These are phyloP conservation scores for Drosophila ironensis DNA, from an alignment of 1,140 invertebrate genomes.

Conservation along the genomic window DNA sequence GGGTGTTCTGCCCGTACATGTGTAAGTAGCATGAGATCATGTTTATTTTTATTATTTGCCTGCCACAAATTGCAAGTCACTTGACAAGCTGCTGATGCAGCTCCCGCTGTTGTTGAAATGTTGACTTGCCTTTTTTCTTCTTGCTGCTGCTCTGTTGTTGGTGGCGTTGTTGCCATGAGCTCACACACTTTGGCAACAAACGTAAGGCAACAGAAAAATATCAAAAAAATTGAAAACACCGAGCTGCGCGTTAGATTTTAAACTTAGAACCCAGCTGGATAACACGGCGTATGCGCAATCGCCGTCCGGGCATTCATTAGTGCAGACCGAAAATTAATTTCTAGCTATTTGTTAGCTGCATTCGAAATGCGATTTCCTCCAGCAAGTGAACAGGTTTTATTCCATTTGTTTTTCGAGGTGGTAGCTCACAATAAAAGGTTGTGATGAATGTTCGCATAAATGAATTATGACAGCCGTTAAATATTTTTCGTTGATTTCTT, in stretches of 20 bases:
- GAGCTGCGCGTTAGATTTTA: constrained; percentile 25
- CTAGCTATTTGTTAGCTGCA: constrained; percentile 58
- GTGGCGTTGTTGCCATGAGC: constrained; percentile 54
- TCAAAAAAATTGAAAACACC: constrained; percentile 1
- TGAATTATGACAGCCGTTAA: constrained; percentile 76
- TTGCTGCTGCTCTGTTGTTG: not conserved
- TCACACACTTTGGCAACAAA: constrained; percentile 33
- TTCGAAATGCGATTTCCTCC: constrained; percentile 40
- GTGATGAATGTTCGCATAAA: constrained; percentile 65
- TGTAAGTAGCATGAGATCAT: constrained; percentile 81
- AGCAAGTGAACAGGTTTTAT: constrained; percentile 30
- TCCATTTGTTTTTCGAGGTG: not conserved
- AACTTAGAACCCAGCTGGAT: constrained; percentile 46
- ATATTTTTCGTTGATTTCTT: constrained; percentile 54
- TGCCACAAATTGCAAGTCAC: constrained; percentile 81
- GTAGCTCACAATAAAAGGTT: constrained; percentile 13
- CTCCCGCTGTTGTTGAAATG: constrained; percentile 82
- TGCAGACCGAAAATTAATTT: constrained; percentile 59
- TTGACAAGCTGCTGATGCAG: constrained; percentile 82
- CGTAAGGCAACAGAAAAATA: not conserved
- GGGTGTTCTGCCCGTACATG: constrained; percentile 62
- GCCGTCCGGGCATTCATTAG: constrained; percentile 45
- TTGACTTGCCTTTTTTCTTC: constrained; percentile 75
- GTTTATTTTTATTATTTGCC: constrained; percentile 80
- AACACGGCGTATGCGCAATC: constrained; percentile 65